Evolutionary conservation across 2,797 vertebrate genomes (phyloP).

Genomic region (Anas acuta): DNA sequence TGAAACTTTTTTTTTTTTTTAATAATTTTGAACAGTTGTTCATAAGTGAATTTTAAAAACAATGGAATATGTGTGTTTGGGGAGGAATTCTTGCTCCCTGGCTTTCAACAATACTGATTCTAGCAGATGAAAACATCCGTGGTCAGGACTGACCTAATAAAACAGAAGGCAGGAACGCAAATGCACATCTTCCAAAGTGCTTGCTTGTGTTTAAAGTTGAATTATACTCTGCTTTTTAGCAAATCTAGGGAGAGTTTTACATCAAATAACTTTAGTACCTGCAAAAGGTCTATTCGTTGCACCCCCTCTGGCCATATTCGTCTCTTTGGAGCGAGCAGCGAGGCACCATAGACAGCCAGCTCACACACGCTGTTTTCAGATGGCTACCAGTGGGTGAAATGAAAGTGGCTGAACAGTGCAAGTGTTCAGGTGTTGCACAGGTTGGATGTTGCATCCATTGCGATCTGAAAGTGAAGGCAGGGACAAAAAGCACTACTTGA

Average conservation of each 20-base stretch:
- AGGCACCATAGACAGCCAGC: background rate
- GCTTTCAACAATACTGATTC: background rate
- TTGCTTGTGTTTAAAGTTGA: background rate
- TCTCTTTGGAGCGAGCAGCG: background rate
- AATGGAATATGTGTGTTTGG: background rate
- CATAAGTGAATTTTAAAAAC: background rate
- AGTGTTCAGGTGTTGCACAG: background rate
- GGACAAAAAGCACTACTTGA: background rate
- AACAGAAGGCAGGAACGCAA: background rate
- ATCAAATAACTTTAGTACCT: background rate
- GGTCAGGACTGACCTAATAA: background rate
- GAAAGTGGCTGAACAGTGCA: background rate
- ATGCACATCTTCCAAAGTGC: background rate
- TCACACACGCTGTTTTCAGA: fast-evolving
- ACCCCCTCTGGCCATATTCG: background rate
- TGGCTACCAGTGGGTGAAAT: background rate
- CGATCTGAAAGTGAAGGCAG: background rate
- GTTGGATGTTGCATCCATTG: background rate
- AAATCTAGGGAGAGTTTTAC: background rate
- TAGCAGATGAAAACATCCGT: background rate
- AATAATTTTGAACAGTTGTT: background rate
- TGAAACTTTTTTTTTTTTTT: background rate
- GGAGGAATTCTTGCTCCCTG: background rate
- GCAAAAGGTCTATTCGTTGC: background rate
- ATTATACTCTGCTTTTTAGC: background rate